Conservation (phyloP, 2,888 invertebrate genomes). For the Trisateles emortualis region DNA sequence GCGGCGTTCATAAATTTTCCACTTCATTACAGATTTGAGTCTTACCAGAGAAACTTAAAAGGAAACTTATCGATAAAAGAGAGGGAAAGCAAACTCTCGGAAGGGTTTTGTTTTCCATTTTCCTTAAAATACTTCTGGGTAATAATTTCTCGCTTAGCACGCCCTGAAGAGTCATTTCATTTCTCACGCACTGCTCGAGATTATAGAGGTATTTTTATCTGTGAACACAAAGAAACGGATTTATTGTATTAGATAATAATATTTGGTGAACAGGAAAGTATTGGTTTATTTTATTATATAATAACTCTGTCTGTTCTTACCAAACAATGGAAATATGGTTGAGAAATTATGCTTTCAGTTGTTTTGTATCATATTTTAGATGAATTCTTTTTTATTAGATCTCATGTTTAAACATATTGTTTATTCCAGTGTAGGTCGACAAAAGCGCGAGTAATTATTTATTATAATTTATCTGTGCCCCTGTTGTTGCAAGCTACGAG, state of each 20-base stretch:
- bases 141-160: slow-evolving; percentile 73
- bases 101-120: slow-evolving; percentile 63
- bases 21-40: slow-evolving; percentile 46
- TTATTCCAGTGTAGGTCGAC: too few relatives aligned
- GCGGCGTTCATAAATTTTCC: slow-evolving; percentile 41
- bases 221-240: slow-evolving; percentile 55
- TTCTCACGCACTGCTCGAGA: slow-evolving; percentile 61
- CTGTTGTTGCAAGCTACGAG: too few relatives aligned
- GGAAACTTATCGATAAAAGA: slow-evolving; percentile 40
- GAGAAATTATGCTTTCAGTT: neutral
- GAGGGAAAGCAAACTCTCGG: slow-evolving; percentile 43
- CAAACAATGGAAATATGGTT: neutral
- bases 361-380: neutral
- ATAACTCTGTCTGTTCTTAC: neutral
- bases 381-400: too few relatives aligned
- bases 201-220: slow-evolving; percentile 64
- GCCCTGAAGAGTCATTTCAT: slow-evolving; percentile 72
- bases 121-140: slow-evolving; percentile 67
- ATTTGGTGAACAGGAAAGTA: slow-evolving; percentile 49
- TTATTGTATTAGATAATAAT: slow-evolving; percentile 62
- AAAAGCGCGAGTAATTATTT: too few relatives aligned
- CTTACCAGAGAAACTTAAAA: slow-evolving; percentile 37
- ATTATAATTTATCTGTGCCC: too few relatives aligned
- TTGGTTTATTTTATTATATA: slow-evolving; percentile 42
- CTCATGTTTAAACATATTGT: too few relatives aligned